Base-by-base conservation (phyloP, 2,113 vertebrate species). In the Bombycilla garrulus region DNA sequence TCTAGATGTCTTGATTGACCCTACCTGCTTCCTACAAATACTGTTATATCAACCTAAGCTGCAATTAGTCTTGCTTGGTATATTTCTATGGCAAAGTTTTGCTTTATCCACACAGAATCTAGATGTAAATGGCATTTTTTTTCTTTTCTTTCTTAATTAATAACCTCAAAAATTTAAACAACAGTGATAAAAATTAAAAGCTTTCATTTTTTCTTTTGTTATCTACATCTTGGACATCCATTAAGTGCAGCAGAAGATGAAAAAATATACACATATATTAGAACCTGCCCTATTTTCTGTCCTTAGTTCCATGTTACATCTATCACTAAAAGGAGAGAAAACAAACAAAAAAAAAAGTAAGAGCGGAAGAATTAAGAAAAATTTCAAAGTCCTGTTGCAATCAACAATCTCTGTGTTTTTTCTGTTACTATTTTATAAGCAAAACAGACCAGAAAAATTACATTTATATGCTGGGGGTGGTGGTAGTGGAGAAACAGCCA, bases 391-490 rank as follows among this genome's bases (percentile, higher is more conserved):
- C 42, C 7, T 29, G 2, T 94, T 95, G 79, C 31, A 95, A 29
- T 96, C n/a, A 73, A 50, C 56, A 93, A 81, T 88, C 72, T 91
- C 60, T 83, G 11, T 85, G 72, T 91, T 85, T 83, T 94, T 61
- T 65, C 66, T 94, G 38, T 76, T 90, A 87, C 81, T 93, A 48
- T 93, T 91, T 96, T 92, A 64, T 65, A 91, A 95, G 81, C 80
- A 97, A 96, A 96, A 93, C 60, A 96, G 71, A 91, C 79, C 79
- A 95, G 23, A 95, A 58, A 96, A 97, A 96, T 94, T 80, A 66
- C 42, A 95, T 97, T 98, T 98, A 89, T 92, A 89, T 69, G 21
- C 29, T 0, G 16, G 11, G 38, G 4, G 6, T 91, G 67, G 33
- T 61, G 71, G 47, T 18, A 12, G 7, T 51, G 29, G 33, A 10